Conservation (phyloP, 1,140 invertebrate species). For the Eciton burchellii region DNA sequence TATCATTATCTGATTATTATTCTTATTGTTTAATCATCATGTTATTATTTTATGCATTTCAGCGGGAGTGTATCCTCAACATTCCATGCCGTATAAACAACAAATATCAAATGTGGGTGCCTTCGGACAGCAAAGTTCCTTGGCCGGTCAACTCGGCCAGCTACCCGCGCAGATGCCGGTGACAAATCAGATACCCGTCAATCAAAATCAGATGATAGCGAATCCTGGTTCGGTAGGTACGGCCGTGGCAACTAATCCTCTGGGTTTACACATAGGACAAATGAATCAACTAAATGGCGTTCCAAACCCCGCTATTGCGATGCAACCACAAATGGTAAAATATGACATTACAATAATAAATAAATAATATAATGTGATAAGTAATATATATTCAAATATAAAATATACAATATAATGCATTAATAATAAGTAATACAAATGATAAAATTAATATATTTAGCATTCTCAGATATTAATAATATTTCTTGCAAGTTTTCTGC, state of each 20-base stretch:
- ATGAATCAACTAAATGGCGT: constrained; percentile 79
- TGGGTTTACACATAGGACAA: constrained; percentile 70
- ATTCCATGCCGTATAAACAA: constrained; percentile 80
- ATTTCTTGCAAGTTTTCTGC: not conserved
- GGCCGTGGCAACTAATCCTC: constrained; percentile 69
- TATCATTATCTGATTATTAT: not conserved
- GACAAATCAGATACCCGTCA: constrained; percentile 76
- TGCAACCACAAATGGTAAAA: constrained; percentile 82
- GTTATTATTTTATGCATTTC: constrained; percentile 32
- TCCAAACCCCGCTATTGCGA: constrained; percentile 75
- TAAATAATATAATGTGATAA: too few species aligned
- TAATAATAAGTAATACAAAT: too few species aligned
- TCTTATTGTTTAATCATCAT: not conserved
- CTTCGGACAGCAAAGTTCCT: constrained; percentile 76
- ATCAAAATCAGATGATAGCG: constrained; percentile 77
- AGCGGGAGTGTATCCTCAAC: constrained; percentile 81
- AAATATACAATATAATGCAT: too few species aligned
- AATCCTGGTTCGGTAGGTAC: constrained; percentile 78
- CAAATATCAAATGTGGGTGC: constrained; percentile 71
- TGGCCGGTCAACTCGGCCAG: constrained; percentile 72
- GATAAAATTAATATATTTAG: too few species aligned
- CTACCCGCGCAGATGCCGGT: constrained; percentile 74
- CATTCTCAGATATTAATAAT: constrained; percentile 17
- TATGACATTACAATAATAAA: too few species aligned
- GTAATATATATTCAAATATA: too few species aligned